These are phyloP conservation scores for Cirrhinus molitorella DNA, from an alignment of 2,797 vertebrate genomes.

Conservation along the genomic window DNA sequence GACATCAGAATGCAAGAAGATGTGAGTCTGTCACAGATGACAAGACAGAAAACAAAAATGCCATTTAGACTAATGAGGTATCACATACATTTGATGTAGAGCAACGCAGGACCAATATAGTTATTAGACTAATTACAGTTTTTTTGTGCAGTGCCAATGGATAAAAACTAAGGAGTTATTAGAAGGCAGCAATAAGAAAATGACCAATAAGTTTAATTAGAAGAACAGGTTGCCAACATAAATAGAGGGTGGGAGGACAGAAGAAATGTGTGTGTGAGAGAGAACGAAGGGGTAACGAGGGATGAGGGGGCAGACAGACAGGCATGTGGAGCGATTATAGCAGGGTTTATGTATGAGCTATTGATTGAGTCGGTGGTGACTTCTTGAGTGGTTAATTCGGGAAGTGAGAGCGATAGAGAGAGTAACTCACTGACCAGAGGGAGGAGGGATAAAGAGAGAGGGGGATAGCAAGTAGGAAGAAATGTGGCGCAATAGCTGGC, in stretches of 20 bases:
- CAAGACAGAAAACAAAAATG: not conserved
- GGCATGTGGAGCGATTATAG: conserved; percentile 77
- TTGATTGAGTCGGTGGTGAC: conserved; percentile 89
- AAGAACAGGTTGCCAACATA: conserved; percentile 1
- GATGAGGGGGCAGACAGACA: conserved; percentile 69
- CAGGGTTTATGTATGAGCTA: conserved; percentile 89
- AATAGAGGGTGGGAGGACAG: conserved; percentile 51
- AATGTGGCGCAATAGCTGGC: conserved; percentile 47
- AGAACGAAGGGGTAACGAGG: conserved; percentile 64
- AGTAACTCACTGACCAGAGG: conserved; percentile 83
- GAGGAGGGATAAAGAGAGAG: conserved; percentile 63
- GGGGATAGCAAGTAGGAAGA: conserved; percentile 58
- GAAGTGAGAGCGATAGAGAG: conserved; percentile 86
- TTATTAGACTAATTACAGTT: not conserved
- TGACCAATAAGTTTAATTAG: conserved; percentile 12
- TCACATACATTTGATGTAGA: not conserved
- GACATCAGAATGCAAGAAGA: conserved; percentile 18
- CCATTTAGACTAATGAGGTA: not conserved
- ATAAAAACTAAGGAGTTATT: not conserved
- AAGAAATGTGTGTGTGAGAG: conserved; percentile 59
- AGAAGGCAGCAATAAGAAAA: conserved; percentile 56
- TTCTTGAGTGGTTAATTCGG: conserved; percentile 90
- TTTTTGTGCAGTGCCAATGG: not conserved
- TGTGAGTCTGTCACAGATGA: conserved; percentile 9
- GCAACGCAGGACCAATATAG: too few species aligned